Conservation (phyloP, 2,113 vertebrate genomes). For the Oreamnos americanus region DNA sequence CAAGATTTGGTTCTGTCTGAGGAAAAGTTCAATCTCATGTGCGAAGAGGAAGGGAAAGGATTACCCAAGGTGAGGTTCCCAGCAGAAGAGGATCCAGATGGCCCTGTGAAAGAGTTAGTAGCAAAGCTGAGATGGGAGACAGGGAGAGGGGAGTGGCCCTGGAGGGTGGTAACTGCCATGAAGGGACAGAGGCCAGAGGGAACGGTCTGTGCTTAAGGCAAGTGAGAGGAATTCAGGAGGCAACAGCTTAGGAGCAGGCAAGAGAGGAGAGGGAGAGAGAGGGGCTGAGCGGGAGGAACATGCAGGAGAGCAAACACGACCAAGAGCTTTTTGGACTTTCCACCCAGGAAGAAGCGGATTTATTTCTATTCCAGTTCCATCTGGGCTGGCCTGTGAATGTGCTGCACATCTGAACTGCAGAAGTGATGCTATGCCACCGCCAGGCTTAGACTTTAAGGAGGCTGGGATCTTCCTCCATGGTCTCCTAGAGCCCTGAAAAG, state of each 20-base stretch:
- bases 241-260: not conserved
- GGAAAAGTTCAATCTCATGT: not conserved
- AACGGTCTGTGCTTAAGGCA: too few relatives aligned
- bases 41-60: not conserved
- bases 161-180: not conserved
- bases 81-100: not conserved
- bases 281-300: not conserved
- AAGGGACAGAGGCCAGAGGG: not conserved
- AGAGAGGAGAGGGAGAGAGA: rapidly evolving
- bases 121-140: not conserved
- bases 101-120: not conserved
- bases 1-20: not conserved
- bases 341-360: not conserved
- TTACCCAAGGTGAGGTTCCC: not conserved
- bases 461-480: not conserved
- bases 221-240: not conserved
- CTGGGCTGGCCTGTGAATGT: not conserved
- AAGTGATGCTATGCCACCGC: not conserved
- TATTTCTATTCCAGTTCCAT: not conserved
- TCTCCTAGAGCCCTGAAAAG: not conserved
- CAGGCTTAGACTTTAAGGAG: not conserved
- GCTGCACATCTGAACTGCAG: not conserved
- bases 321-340: not conserved
- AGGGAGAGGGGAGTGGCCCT: too few relatives aligned
- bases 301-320: not conserved